These are phyloP conservation scores for Uropetala carovei DNA, from an alignment of 2,888 invertebrate genomes.

Conservation along the genomic window DNA sequence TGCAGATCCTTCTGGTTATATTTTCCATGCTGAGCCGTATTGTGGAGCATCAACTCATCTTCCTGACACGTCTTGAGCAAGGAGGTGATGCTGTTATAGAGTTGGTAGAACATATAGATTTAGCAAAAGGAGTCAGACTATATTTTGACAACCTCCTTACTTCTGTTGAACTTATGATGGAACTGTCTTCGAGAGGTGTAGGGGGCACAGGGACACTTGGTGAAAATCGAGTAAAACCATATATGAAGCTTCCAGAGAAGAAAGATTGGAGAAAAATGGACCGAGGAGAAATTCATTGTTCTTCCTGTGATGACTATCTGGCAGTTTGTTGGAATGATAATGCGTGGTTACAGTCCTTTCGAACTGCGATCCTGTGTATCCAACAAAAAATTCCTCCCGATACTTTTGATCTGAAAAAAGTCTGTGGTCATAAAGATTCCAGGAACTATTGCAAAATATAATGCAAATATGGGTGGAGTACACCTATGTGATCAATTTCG, in stretches of 20 bases:
- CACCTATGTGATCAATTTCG: too few species aligned
- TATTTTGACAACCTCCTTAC: neutral
- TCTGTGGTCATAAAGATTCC: too few species aligned
- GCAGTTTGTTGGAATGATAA: conserved; percentile 10
- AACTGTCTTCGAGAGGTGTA: neutral
- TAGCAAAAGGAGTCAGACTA: neutral
- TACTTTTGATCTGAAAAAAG: too few species aligned
- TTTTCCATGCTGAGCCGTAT: neutral
- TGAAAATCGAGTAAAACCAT: neutral
- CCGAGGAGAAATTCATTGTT: neutral
- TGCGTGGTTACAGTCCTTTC: neutral
- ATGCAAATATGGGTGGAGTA: too few species aligned
- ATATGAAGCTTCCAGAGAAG: neutral
- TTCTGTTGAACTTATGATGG: neutral
- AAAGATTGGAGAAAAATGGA: neutral
- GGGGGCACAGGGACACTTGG: neutral
- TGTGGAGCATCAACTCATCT: neutral
- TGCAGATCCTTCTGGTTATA: conserved; percentile 9
- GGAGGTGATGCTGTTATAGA: conserved; percentile 12
- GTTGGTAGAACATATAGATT: neutral
- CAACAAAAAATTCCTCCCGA: too few species aligned
- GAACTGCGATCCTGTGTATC: neutral
- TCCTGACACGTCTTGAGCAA: neutral
- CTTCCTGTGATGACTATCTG: neutral
- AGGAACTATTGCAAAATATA: too few species aligned